Conservation (phyloP, 2,113 vertebrate genomes). For the Thermophis baileyi region DNA sequence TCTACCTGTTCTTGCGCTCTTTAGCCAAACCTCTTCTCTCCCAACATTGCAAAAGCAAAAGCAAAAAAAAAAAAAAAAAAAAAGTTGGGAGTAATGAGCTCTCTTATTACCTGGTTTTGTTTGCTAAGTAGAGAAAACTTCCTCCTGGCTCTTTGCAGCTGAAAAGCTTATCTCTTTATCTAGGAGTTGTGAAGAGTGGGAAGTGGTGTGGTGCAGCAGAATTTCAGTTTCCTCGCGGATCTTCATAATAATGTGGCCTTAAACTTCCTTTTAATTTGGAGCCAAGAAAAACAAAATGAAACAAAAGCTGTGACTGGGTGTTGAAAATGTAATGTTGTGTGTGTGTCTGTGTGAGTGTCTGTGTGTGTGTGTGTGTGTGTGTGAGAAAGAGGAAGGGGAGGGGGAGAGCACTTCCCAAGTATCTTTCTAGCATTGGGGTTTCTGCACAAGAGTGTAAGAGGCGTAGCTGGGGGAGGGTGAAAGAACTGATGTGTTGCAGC, state of each 20-base stretch:
- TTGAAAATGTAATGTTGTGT: neutral
- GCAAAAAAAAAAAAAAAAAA: neutral
- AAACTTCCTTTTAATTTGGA: neutral
- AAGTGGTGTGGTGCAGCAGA: neutral
- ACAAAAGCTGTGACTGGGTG: neutral
- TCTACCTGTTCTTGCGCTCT: too few species aligned
- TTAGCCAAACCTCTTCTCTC: neutral
- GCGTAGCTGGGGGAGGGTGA: neutral
- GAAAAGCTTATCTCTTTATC: neutral
- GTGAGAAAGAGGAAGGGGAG: neutral
- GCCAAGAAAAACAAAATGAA: neutral
- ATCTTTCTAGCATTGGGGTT: neutral
- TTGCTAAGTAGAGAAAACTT: neutral
- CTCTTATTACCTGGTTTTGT: neutral
- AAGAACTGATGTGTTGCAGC: slow-evolving; percentile 14
- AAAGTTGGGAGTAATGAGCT: neutral
- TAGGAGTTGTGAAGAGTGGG: neutral
- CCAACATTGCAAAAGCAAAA: neutral
- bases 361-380: neutral
- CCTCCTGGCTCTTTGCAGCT: neutral
- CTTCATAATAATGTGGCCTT: neutral
- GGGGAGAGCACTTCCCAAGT: neutral
- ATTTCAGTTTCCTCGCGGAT: neutral
- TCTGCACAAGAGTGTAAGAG: neutral
- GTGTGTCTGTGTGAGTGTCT: too few species aligned